Evolutionary conservation across 2,888 invertebrate genomes (phyloP).

Genomic region (Heliconius hortense): DNA sequence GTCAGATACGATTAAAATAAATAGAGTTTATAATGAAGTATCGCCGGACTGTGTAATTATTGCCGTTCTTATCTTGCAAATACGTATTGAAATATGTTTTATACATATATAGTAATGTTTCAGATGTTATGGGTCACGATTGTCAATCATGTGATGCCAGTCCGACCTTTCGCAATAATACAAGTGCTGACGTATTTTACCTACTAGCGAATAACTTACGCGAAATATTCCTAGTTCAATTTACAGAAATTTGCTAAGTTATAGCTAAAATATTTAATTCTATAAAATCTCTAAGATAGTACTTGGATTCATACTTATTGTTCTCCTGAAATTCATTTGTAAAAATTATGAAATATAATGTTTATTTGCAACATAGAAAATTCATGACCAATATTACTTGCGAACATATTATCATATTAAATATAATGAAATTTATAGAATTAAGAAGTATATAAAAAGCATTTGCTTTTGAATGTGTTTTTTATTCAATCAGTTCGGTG

Average conservation of each 20-base stretch:
- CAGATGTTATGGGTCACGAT: constrained; percentile 29
- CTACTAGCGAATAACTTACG: background rate
- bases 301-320: background rate
- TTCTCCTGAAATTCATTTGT: background rate
- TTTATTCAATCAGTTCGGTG: constrained; percentile 62
- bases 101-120: constrained; percentile 19
- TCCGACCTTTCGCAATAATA: constrained; percentile 27
- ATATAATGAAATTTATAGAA: constrained; percentile 55
- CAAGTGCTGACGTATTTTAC: constrained; percentile 4
- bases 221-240: background rate
- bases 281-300: background rate
- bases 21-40: constrained; percentile 16
- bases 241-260: background rate
- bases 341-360: background rate
- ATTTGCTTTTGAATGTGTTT: constrained; percentile 52
- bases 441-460: constrained; percentile 58
- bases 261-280: background rate
- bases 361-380: background rate
- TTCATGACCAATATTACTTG: constrained; percentile 44
- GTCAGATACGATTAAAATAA: constrained; percentile 3
- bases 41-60: constrained; percentile 25
- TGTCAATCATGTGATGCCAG: constrained; percentile 30
- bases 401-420: background rate
- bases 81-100: constrained; percentile 22
- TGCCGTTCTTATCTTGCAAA: constrained; percentile 30